phyloP scores from a whole-genome alignment of 1,140 invertebrate species.

The Heliconius congener region DNA sequence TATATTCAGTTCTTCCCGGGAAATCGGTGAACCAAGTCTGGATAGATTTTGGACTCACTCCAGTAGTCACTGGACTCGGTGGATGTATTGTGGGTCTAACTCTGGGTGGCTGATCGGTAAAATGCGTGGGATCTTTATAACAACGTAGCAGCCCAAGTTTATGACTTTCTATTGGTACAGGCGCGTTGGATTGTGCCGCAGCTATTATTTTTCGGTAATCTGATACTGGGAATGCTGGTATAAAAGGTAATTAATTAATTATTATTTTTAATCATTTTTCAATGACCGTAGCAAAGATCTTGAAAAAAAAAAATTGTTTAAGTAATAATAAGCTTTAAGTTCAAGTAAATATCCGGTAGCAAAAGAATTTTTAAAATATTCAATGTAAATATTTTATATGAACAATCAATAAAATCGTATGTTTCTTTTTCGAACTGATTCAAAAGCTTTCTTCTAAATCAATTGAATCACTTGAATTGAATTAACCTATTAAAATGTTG shows the following conservation, averaged over 20 bases:
- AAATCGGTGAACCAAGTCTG: conserved; percentile 79
- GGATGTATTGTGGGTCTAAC: conserved; percentile 66
- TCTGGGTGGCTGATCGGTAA: conserved; percentile 58
- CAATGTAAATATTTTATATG: too few relatives aligned
- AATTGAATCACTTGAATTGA: not conserved
- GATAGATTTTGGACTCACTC: conserved; percentile 66
- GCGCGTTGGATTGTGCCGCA: conserved; percentile 62
- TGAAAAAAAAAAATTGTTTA: too few relatives aligned
- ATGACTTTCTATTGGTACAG: conserved; percentile 65
- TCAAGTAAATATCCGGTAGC: too few relatives aligned
- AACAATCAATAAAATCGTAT: not conserved
- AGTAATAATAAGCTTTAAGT: too few relatives aligned
- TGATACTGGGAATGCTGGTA: conserved; percentile 61
- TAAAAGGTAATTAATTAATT: conserved; percentile 11
- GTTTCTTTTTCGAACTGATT: not conserved
- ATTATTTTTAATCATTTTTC: not conserved
- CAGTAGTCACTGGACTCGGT: conserved; percentile 58
- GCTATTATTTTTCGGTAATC: conserved; percentile 70
- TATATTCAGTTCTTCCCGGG: conserved; percentile 83
- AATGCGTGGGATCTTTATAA: conserved; percentile 71
- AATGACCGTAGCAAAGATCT: too few relatives aligned
- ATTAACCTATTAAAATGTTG: not conserved
- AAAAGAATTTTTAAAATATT: too few relatives aligned
- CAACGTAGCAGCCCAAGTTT: conserved; percentile 63
- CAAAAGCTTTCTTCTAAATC: not conserved